Evolutionary conservation across 2,888 invertebrate species (phyloP).

Genomic region (Dryocosmus kuriphilus): DNA sequence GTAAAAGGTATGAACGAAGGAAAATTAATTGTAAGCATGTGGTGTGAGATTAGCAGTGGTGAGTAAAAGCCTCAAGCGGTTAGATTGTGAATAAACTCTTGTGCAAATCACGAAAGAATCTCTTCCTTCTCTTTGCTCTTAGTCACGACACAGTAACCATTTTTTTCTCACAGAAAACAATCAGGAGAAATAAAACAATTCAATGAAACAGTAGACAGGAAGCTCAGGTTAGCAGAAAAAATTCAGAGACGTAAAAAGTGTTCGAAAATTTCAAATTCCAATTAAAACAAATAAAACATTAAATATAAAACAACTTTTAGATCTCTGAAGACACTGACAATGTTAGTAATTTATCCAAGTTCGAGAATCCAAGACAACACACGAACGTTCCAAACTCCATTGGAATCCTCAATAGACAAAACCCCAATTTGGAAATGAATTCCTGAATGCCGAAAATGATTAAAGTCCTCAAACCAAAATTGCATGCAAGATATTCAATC

Average conservation of each 20-base stretch:
- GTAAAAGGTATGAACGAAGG: neutral
- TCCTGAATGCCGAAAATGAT: neutral
- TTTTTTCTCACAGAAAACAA: slow-evolving; percentile 29
- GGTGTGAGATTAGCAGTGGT: slow-evolving; percentile 33
- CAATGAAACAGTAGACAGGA: slow-evolving; percentile 2
- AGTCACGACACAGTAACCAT: slow-evolving; percentile 28
- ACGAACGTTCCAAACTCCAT: neutral
- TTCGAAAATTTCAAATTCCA: neutral
- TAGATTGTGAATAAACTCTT: slow-evolving; percentile 30
- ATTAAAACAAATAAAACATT: neutral
- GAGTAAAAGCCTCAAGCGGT: slow-evolving; percentile 33
- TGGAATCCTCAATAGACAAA: neutral
- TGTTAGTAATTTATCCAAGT: slow-evolving; percentile 10
- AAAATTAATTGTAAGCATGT: slow-evolving; percentile 18
- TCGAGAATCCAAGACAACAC: neutral
- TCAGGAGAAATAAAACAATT: slow-evolving; percentile 5
- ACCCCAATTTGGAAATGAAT: neutral
- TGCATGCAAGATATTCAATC: slow-evolving; percentile 1
- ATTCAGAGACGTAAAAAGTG: neutral
- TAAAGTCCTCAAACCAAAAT: neutral
- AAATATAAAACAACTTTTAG: neutral
- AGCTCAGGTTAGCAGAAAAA: neutral
- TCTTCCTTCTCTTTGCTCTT: neutral
- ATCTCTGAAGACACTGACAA: neutral
- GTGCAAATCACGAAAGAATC: slow-evolving; percentile 30